Base-by-base conservation (phyloP, 1,140 invertebrate genomes). In the Drosophila saltans region DNA sequence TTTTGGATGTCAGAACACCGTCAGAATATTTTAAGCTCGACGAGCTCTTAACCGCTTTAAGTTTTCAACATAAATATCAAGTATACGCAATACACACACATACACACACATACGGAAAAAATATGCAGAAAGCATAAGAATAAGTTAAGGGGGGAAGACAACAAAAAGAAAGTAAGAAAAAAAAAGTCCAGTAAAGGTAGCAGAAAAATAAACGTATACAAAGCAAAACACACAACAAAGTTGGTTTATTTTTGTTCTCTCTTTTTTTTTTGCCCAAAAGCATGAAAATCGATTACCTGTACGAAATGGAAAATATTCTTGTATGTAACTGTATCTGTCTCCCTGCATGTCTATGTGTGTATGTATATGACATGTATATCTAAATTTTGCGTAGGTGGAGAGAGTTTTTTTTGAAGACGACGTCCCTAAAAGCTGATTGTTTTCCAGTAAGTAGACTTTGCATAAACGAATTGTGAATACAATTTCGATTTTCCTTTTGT, bases 281-380 rank as follows among this genome's bases (percentile, higher is more conserved):
- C 83, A 88, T 83, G 80, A 80, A 88, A 88, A 88, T 88, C 83
- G 83, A 88, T 88, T 88, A 88, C 84, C 84, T 88, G 81, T 89
- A 72, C 72, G 66, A 89, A 88, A 88, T 88, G 84, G 84, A 89
- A 88, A 78, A 88, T 75, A 78, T 63, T 65, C 73, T 65, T 75
- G 64, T 64, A 62, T 55, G 57, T 48, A 43, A 9, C 9, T 55
- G 16, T 41, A 28, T 55, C 69, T 57, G 60, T 78, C 52, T 78
- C 55, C 71, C 56, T 43, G 75, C 61, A 71, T 62, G 21, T 61
- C 39, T 10, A 62, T 56, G 40, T 28, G 45, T 9, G 61, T 52
- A 8, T 52, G 61, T 52, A 8, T 52, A 28, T 45, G 24, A 63
- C 21, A 30, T 45, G 24, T 43, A 61, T 40, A 43, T 30, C 11